Base-by-base conservation (phyloP, 1,140 invertebrate genomes). In the Aleiodes sp. region DNA sequence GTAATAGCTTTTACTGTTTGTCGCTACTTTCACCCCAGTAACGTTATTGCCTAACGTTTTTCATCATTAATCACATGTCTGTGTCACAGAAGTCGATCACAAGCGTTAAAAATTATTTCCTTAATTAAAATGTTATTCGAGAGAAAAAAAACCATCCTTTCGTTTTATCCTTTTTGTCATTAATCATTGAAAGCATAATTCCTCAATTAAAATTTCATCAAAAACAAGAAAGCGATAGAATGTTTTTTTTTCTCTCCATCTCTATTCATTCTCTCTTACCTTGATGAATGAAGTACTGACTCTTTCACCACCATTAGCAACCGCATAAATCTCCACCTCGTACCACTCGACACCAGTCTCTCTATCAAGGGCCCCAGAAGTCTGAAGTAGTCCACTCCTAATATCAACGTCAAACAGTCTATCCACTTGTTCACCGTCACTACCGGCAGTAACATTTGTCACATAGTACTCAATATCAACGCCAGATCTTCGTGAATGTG, bases 321-420 rank as follows among this genome's bases (percentile, higher is more conserved):
- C 92, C 29, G 94, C 95, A 79, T 92, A 93, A 26, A 97, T 90
- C 80, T 95, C 92, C 16, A 97, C 89, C 76, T 93, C 90, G 86
- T 96, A 97, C 73, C 87, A 88, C 73, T 92, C 91, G 6, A 91
- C 85, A 1, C 94, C 94, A 31, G 90, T 87, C 82, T 98, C 97
- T 52, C 96, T 87, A 85, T 98, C 96, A 73, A 98, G 86, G 24
- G 91, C 87, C 1, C 90, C 91, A 1, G 94, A 92, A 4, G 96
- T 96, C 4, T 94, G 94, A 56, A 98, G 83, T 63, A 97, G 92
- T 9, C 97, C 98, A 75, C 94, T 89, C 74, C 93, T 92, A 2
- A 91, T 89, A 85, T 99, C 96, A 73, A 99, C 93, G 76, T 94
- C 93, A 81, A 99, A 96, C 65, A 95, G 88, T 74, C 93, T 90